Conservation (phyloP, 2,888 invertebrate species). For the Synergus laeviventris region DNA sequence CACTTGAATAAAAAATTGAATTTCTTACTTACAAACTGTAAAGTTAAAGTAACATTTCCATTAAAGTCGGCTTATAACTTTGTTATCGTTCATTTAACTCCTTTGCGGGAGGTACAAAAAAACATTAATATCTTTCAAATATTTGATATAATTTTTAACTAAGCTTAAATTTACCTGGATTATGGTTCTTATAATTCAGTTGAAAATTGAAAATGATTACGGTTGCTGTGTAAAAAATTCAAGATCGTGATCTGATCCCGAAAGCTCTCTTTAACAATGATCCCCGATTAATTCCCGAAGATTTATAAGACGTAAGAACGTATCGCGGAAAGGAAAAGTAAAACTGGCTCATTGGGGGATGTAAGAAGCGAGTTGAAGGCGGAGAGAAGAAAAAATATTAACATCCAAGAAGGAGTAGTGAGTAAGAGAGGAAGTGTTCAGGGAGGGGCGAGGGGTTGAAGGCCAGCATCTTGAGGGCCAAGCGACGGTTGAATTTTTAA, state of each 20-base stretch:
- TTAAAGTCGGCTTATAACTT: neutral
- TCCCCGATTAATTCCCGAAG: neutral
- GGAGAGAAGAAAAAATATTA: conserved; percentile 50
- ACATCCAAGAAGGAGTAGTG: conserved; percentile 20
- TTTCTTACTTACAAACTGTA: no score
- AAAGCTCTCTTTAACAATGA: neutral
- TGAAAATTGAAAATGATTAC: neutral
- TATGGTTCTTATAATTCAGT: no score
- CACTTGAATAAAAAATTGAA: no score
- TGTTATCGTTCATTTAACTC: neutral
- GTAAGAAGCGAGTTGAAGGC: conserved; percentile 39
- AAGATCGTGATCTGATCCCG: neutral
- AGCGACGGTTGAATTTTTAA: conserved; percentile 71
- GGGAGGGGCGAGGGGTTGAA: conserved; percentile 56
- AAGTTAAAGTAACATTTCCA: no score
- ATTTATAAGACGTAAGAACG: neutral
- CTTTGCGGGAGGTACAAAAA: neutral
- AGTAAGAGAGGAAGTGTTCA: conserved; percentile 37
- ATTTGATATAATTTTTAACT: neutral
- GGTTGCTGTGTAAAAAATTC: neutral
- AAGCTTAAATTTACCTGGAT: no score
- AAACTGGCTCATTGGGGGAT: conserved; percentile 40
- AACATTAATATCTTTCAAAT: neutral
- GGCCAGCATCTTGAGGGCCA: conserved; percentile 64
- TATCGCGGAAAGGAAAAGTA: conserved; percentile 21